A percentile compares a stretch with the other conserved stretches of the same genome.
Evolutionary conservation across 2,113 vertebrate species (phyloP).

Genomic region (Felis chaus): DNA sequence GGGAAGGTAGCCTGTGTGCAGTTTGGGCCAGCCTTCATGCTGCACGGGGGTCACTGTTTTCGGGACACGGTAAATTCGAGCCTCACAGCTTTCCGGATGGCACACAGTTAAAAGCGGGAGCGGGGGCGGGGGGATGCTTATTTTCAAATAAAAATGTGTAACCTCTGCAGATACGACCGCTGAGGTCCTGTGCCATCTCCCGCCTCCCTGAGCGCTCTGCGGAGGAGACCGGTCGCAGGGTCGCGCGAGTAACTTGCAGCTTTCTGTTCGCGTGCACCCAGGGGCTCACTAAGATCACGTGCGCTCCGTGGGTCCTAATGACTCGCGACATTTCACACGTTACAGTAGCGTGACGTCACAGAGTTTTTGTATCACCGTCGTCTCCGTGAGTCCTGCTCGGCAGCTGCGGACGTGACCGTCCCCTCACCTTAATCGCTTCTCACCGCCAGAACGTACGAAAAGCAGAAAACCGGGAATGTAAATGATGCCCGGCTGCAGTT

Average conservation of each 20-base stretch:
- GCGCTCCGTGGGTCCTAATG: not conserved
- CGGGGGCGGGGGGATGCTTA: not conserved
- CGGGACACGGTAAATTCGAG: not conserved
- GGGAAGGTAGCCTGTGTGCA: too few species aligned
- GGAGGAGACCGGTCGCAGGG: not conserved
- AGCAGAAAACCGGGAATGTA: not conserved
- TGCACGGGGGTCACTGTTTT: not conserved
- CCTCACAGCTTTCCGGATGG: not conserved
- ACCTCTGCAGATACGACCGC: not conserved
- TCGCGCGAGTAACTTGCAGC: rapidly evolving
- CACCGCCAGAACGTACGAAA: not conserved
- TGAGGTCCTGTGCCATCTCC: not conserved
- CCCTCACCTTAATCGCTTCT: not conserved
- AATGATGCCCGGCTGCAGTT: not conserved
- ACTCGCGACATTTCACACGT: not conserved
- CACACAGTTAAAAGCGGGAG: not conserved
- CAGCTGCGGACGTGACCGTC: not conserved
- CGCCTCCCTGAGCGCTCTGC: not conserved
- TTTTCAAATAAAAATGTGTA: not conserved
- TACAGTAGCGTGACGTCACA: not conserved
- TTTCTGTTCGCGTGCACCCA: not conserved
- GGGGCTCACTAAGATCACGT: rapidly evolving
- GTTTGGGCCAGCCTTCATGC: not conserved
- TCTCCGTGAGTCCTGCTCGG: not conserved
- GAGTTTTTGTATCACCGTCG: not conserved